Conservation (phyloP, 2,797 vertebrate species). For the Enoplosus armatus region DNA sequence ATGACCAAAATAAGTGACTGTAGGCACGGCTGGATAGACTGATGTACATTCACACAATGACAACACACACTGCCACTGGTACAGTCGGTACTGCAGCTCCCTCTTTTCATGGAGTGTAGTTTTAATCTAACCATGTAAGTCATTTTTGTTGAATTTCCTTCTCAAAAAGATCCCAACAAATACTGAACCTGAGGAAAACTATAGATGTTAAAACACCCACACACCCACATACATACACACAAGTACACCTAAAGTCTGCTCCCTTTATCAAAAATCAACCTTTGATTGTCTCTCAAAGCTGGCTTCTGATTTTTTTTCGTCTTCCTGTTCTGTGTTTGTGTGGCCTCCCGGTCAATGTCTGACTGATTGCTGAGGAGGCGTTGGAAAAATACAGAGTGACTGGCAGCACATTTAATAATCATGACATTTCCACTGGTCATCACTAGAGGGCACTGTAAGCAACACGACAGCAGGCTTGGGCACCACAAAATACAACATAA, state of each 20-base stretch:
- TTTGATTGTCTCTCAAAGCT: constrained; percentile 74
- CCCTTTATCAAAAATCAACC: constrained; percentile 56
- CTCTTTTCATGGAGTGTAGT: background rate
- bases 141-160: constrained; percentile 13
- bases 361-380: constrained; percentile 57
- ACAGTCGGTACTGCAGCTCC: constrained; percentile 32
- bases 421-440: constrained; percentile 84
- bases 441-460: constrained; percentile 89
- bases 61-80: constrained; percentile 33
- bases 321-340: constrained; percentile 31
- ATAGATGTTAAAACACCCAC: constrained; percentile 24
- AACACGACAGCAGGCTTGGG: constrained; percentile 86
- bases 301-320: constrained; percentile 46
- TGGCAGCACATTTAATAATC: constrained; percentile 78
- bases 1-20: constrained; percentile 73
- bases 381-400: constrained; percentile 66
- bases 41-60: constrained; percentile 68
- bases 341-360: constrained; percentile 42
- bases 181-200: constrained; percentile 75
- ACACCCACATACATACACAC: constrained; percentile 10
- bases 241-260: constrained; percentile 37
- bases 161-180: constrained; percentile 26
- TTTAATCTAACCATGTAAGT: constrained; percentile 12
- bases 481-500: constrained; percentile 84
- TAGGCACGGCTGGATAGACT: constrained; percentile 77